phyloP scores from a whole-genome alignment of 2,113 vertebrate species.

The Gadus macrocephalus region DNA sequence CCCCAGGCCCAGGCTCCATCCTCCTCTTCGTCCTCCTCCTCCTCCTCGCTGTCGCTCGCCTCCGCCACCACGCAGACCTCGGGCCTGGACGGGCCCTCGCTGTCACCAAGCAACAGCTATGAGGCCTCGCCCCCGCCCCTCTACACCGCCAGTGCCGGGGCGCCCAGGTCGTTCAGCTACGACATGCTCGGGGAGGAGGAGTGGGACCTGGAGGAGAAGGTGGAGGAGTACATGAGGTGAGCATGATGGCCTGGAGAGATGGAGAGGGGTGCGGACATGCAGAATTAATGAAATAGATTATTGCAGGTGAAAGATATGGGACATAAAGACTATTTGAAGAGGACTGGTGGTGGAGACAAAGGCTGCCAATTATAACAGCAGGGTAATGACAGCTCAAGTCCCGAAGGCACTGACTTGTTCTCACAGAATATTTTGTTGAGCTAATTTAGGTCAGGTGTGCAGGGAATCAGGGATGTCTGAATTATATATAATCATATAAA shows the following conservation, averaged over 20 bases:
- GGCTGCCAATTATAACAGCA: conserved; percentile 59
- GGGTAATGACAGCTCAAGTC: conserved; percentile 54
- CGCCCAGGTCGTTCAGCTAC: conserved; percentile 74
- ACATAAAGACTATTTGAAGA: conserved; percentile 1
- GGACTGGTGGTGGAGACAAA: conserved; percentile 23
- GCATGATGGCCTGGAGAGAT: background rate
- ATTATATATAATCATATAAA: conserved; percentile 17
- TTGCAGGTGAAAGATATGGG: conserved; percentile 1
- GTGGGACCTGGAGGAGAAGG: conserved; percentile 80
- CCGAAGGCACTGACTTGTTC: conserved; percentile 53
- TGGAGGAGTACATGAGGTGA: conserved; percentile 83
- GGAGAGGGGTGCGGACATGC: background rate
- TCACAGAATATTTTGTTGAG: conserved; percentile 48
- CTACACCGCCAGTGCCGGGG: conserved; percentile 64
- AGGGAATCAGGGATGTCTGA: conserved; percentile 41
- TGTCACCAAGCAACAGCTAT: conserved; percentile 79
- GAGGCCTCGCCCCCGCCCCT: conserved; percentile 78
- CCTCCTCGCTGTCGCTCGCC: conserved; percentile 71
- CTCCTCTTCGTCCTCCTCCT: conserved; percentile 69
- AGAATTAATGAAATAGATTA: conserved; percentile 4
- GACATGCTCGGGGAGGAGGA: conserved; percentile 77
- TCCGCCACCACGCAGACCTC: conserved; percentile 79
- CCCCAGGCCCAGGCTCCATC: conserved; percentile 52
- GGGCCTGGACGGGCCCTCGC: conserved; percentile 69
- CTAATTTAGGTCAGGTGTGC: conserved; percentile 67